Base-by-base conservation (phyloP, 2,113 vertebrate species). In the Grus americana region DNA sequence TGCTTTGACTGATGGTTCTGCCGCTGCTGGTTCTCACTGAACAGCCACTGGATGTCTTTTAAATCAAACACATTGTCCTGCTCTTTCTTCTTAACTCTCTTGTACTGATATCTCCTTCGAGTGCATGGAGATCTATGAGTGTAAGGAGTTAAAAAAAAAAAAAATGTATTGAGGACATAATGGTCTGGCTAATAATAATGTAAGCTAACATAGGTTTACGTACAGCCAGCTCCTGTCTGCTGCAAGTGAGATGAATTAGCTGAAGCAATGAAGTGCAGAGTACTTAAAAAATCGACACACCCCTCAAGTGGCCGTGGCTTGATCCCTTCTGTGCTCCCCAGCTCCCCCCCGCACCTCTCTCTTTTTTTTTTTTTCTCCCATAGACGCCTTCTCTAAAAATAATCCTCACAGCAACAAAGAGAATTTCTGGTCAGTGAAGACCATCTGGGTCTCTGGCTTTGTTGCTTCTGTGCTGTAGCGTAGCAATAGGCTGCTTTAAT, bases 391-490 rank as follows among this genome's bases (percentile, higher is more conserved):
- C 65, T 92, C 49, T 91, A 73, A 96, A 93, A 85, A 62, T 88
- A 91, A 95, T 93, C 40, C 70, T 88, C 30, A 55, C 34, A 90
- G 73, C 52, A 91, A 88, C 91, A 95, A 95, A 95, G 85, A 84
- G 79, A 75, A 82, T 88, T 85, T 91, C 54, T 93, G 90, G 90
- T 61, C 85, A 82, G 44, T 49, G 54, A 75, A 82, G 81, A 93
- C 94, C 90, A 88, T 90, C 93, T 97, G 92, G 29, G 71, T 85
- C 78, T 92, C 85, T 70, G 87, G 66, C 92, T 93, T 96, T 96
- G 87, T 95, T 82, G 81, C 27, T 57, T 88, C 88, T 63, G 65
- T 87, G 46, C 87, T 78, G 22, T 73, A 71, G 52, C 3, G 0
- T 58, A 82, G 42, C 71, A 93, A 61, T 62, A 61, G 62, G 42